Base-by-base conservation (phyloP, 2,888 invertebrate genomes). In the Lepetodrilus schrolli region DNA sequence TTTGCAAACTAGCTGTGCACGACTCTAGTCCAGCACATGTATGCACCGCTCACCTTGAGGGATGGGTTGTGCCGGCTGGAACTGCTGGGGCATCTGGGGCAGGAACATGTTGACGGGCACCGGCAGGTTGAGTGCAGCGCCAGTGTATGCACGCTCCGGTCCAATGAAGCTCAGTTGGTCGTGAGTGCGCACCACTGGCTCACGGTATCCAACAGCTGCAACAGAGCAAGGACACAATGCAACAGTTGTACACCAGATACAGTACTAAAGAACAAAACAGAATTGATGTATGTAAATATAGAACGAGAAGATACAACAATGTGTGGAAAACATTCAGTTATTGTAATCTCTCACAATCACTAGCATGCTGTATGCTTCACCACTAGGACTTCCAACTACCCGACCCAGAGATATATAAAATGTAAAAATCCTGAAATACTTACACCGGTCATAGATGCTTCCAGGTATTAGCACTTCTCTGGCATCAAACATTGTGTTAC, bases 401-500 rank as follows among this genome's bases (percentile, higher is more conserved):
- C n/a, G n/a, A n/a, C n/a, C n/a, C n/a, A n/a, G n/a, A n/a, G n/a
- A n/a, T n/a, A n/a, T n/a, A n/a, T n/a, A n/a, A n/a, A 38, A 8
- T 38, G 10, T 7, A 10, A 8, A 8, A 38, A 38, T 1, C 26
- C 20, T 38, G 20, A 30, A 23, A 1, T 34, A 83, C 83, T 82
- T 80, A 88, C 90, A 86, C 82, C 92, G 91, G 91, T 97, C 97
- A 91, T 98, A 98, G 37, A 96, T 94, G 17, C 96, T 96, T 26
- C 97, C 97, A 0, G 97, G 97, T 71, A 97, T 95, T 91, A 98
- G 93, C 3, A 96, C 97, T 91, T 98, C 98, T 81, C 98, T 93
- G 17, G 98, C 98, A 91, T 98, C 97, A 91, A 96, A 98, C 94
- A 97, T 97, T 34, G 96, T 95, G 30, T 96, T 97, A 72, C 96